Base-by-base conservation (phyloP, 2,113 vertebrate species). In the Bathybates hornii region DNA sequence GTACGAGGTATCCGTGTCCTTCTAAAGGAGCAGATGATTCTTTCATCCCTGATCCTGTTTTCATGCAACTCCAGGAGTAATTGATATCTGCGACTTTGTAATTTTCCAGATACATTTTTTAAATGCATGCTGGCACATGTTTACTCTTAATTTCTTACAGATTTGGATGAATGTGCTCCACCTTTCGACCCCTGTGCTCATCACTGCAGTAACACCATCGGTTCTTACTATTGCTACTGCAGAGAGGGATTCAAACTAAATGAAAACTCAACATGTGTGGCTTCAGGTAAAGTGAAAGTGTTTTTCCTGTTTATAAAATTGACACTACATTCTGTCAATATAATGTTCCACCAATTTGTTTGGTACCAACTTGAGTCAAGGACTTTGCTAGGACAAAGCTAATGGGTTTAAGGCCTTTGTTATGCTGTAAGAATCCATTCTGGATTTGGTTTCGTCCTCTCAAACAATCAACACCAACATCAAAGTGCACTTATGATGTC, bases 121-220 rank as follows among this genome's bases (percentile, higher is more conserved):
- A 43, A 7, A 78, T 50, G 41, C 11, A 24, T 81, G 3, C 12
- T 19, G 19, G 34, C 3, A 80, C n/a, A n/a, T 50, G 17, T 4
- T 21, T 71, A 19, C 36, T 3, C 5, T 68, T 5, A 3, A 63
- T 5, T 50, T 1, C 57, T 54, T 16, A 1, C 91, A 98, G 98
- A 98, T 95, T 17, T 97, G 84, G 97, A 98, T 3, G 98, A 98
- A 84, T 98, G 97, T 89, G 95, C 96, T 6, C 53, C 89, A 87
- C 91, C 95, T 4, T 97, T 95, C 32, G 85, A 94, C 53, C 97
- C 97, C 11, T 99, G 98, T 89, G 95, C 90, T 81, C 98, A 99
- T 82, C 81, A 96, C 9, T 98, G 98, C 91, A 88, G 41, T 8
- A 98, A 99, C 52, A 96, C 94, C 0, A 86, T 88, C 0, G 97